A percentile compares a stretch with the other conserved stretches of the same genome.
These are phyloP conservation scores for Menidia beryllina DNA, from an alignment of 2,113 vertebrate genomes.

Conservation along the genomic window DNA sequence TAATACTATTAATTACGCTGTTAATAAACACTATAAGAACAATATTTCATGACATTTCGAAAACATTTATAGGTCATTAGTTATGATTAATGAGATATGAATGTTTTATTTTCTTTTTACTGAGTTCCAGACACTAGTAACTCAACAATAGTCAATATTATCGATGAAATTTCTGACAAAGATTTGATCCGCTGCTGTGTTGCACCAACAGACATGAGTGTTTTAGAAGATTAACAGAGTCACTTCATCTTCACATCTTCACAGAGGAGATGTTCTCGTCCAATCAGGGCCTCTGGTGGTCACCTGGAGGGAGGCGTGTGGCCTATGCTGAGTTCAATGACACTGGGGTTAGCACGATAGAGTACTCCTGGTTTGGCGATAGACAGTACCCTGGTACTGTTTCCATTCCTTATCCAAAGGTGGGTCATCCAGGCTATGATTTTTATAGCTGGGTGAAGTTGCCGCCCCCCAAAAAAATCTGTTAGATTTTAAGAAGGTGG, in stretches of 20 bases:
- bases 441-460: no score
- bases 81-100: no score
- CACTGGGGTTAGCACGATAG: slow-evolving; percentile 87
- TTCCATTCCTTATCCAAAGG: slow-evolving; percentile 94
- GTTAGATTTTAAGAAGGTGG: no score
- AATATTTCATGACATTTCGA: not conserved
- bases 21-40: no score
- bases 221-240: not conserved
- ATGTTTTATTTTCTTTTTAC: no score
- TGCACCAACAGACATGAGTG: no score
- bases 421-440: slow-evolving; percentile 58
- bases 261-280: slow-evolving; percentile 96
- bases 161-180: no score
- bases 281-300: slow-evolving; percentile 93
- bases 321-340: slow-evolving; percentile 94
- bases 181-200: no score
- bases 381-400: slow-evolving; percentile 95
- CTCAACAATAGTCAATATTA: slow-evolving; percentile 52
- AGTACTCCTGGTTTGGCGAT: slow-evolving; percentile 94
- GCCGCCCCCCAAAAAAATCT: no score
- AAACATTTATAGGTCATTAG: not conserved
- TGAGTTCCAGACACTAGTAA: slow-evolving; percentile 74
- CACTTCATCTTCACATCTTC: not conserved
- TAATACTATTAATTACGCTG: no score
- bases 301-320: slow-evolving; percentile 88